Evolutionary conservation across 1,140 invertebrate species (phyloP).

Genomic region (Cherax quadricarinatus): DNA sequence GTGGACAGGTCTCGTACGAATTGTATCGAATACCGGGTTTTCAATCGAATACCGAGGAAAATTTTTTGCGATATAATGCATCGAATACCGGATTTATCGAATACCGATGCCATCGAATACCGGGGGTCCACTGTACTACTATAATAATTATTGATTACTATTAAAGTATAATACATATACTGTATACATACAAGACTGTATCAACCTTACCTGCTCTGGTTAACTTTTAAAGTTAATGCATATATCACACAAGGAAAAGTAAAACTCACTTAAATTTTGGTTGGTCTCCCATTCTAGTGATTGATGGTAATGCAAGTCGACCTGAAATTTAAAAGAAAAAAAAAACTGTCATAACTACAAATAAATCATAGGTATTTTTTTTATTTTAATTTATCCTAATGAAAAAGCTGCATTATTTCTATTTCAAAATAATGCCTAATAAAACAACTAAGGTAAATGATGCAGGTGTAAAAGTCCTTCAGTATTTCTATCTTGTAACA

Average conservation of each 20-base stretch:
- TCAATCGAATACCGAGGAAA: too few species aligned
- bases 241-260: not conserved
- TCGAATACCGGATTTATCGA: not conserved
- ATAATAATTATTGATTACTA: not conserved
- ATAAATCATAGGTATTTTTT: not conserved
- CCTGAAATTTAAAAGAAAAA: not conserved
- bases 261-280: constrained; percentile 41
- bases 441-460: too few species aligned
- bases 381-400: too few species aligned
- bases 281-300: constrained; percentile 30
- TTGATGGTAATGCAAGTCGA: not conserved
- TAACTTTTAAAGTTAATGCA: not conserved
- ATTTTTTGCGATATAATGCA: too few species aligned
- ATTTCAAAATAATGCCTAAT: too few species aligned
- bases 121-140: not conserved
- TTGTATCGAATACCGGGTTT: too few species aligned
- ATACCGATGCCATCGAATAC: not conserved
- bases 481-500: too few species aligned
- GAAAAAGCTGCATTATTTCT: too few species aligned
- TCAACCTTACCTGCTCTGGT: not conserved
- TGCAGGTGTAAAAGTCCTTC: too few species aligned
- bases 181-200: not conserved
- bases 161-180: not conserved
- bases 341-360: not conserved
- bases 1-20: too few species aligned